Percentiles rank a stretch among this genome's conserved stretches.
Evolutionary conservation across 2,888 invertebrate genomes (phyloP).

Genomic region (Meta bourneti): DNA sequence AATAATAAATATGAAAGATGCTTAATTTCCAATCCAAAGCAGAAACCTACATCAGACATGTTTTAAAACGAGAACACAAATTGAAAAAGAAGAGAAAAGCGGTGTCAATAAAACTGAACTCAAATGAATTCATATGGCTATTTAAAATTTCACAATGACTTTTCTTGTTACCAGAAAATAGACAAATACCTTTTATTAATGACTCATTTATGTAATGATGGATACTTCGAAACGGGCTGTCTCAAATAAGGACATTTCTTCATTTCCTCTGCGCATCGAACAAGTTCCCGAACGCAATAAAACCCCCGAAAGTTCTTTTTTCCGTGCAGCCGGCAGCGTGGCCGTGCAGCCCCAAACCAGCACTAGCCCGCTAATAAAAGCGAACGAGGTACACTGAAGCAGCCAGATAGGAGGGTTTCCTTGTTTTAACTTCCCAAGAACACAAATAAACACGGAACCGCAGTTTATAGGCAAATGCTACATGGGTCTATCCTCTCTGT

Average conservation of each 20-base stretch:
- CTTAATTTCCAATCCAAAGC: no score
- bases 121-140: no score
- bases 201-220: no score
- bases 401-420: slow-evolving; percentile 24
- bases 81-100: no score
- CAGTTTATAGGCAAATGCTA: slow-evolving; percentile 48
- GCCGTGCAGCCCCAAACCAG: not conserved
- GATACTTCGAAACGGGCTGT: no score
- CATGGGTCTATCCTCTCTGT: slow-evolving; percentile 14
- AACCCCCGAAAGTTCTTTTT: not conserved
- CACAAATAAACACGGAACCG: slow-evolving; percentile 45
- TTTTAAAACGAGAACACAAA: no score
- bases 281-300: slow-evolving; percentile 1
- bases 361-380: slow-evolving; percentile 37
- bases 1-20: no score
- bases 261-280: not conserved
- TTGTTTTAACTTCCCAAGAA: slow-evolving; percentile 43
- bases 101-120: no score
- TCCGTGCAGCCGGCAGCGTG: not conserved
- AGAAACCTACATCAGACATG: no score
- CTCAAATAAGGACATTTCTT: not conserved
- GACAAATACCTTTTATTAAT: no score
- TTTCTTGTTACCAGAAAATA: no score
- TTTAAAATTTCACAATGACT: no score
- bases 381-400: slow-evolving; percentile 5